Conservation (phyloP, 2,888 invertebrate species). For the Archips crataeganus region DNA sequence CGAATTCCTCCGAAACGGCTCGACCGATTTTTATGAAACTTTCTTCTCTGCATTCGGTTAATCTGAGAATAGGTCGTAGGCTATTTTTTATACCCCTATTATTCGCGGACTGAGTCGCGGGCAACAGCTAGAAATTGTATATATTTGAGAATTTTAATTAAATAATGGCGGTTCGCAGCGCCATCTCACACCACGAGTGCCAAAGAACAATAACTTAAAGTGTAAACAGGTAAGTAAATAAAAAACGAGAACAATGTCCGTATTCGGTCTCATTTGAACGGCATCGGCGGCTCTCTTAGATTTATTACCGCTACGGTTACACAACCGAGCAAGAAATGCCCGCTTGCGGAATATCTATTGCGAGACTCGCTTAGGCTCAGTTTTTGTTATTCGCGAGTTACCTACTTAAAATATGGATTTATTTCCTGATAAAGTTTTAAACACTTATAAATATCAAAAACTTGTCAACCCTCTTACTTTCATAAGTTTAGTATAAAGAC, state of each 20-base stretch:
- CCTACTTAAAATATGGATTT: background rate
- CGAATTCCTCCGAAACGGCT: too few species aligned
- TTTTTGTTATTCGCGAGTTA: slow-evolving; percentile 27
- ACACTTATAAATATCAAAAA: background rate
- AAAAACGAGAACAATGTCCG: slow-evolving; percentile 44
- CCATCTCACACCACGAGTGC: slow-evolving; percentile 18
- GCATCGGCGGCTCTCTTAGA: slow-evolving; percentile 46
- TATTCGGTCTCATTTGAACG: slow-evolving; percentile 48
- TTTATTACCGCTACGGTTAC: slow-evolving; percentile 54
- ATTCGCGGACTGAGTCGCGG: too few species aligned
- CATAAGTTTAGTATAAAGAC: too few species aligned
- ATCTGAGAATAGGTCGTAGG: too few species aligned
- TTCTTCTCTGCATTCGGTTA: too few species aligned
- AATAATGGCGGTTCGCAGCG: slow-evolving; percentile 7
- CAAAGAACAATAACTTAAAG: slow-evolving; percentile 14
- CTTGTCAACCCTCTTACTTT: too few species aligned
- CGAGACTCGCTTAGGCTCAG: slow-evolving; percentile 45
- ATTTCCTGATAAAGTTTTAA: background rate
- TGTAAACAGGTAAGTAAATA: slow-evolving; percentile 30
- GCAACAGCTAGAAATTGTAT: too few species aligned
- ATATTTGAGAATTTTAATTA: background rate
- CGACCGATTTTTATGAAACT: too few species aligned
- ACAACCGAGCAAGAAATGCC: slow-evolving; percentile 52
- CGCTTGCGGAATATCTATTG: slow-evolving; percentile 51
- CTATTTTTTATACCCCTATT: too few species aligned